Conservation (phyloP, 1,140 invertebrate genomes). For the Aphelinus atriplicis region DNA sequence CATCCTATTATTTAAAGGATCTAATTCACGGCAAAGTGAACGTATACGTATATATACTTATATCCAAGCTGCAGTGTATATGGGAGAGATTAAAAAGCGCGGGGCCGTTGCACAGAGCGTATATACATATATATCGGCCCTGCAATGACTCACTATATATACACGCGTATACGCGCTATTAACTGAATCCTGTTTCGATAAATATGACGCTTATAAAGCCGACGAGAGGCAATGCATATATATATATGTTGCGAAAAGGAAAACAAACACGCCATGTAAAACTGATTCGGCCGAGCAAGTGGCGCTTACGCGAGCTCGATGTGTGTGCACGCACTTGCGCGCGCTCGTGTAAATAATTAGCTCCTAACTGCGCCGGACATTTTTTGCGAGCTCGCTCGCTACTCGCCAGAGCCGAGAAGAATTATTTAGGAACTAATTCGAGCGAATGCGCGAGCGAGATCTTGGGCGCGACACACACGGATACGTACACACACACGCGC, state of each 20-base stretch:
- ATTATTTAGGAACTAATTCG: not conserved
- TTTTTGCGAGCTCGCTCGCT: too few relatives aligned
- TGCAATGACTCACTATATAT: too few relatives aligned
- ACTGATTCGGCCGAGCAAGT: too few relatives aligned
- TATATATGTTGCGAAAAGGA: slow-evolving; percentile 15
- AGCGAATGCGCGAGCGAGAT: not conserved
- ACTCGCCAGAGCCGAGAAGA: not conserved
- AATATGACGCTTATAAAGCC: slow-evolving; percentile 2
- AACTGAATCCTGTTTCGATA: slow-evolving; percentile 35
- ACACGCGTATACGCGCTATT: slow-evolving; percentile 3
- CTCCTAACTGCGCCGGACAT: too few relatives aligned
- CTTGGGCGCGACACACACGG: not conserved
- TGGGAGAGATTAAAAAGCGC: too few relatives aligned
- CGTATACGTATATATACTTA: not conserved
- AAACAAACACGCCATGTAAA: not conserved
- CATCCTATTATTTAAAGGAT: slow-evolving; percentile 26
- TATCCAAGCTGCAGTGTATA: too few relatives aligned
- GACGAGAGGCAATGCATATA: too few relatives aligned
- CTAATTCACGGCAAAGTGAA: slow-evolving; percentile 33
- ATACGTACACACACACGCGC: not conserved
- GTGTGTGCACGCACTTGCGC: too few relatives aligned
- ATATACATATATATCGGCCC: too few relatives aligned
- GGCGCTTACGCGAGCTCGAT: too few relatives aligned
- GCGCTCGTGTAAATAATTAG: too few relatives aligned
- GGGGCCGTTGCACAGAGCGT: too few relatives aligned